Conservation (phyloP, 2,888 invertebrate species). For the Ophion ventricosus region DNA sequence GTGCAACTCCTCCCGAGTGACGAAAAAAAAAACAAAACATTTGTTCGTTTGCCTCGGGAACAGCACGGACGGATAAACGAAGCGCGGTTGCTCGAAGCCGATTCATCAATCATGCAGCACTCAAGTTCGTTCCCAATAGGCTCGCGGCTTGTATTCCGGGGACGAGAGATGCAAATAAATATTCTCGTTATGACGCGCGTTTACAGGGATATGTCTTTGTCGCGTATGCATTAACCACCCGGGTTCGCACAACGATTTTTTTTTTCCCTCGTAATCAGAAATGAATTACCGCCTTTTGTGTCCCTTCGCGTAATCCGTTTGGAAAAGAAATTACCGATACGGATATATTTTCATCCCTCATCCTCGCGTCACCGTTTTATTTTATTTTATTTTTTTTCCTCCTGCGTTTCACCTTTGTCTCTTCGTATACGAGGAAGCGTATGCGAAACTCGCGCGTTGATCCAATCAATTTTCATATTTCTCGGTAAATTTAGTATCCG, state of each 20-base stretch:
- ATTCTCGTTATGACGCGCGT: slow-evolving; percentile 25
- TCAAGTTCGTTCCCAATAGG: slow-evolving; percentile 10
- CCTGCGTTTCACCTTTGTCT: background rate
- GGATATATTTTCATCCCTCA: background rate
- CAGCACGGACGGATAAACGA: background rate
- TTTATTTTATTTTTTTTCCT: too few species aligned
- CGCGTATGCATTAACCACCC: background rate
- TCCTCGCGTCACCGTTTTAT: background rate
- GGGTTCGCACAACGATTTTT: background rate
- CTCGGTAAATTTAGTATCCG: background rate
- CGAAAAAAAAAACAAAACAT: background rate
- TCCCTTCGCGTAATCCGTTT: slow-evolving; percentile 33
- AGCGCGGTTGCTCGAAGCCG: slow-evolving; percentile 15
- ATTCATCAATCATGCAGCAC: slow-evolving; percentile 48
- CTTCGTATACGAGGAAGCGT: background rate
- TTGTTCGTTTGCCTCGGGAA: background rate
- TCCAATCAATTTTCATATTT: background rate
- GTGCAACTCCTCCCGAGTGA: background rate
- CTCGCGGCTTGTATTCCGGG: background rate
- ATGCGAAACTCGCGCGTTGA: background rate
- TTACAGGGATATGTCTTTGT: background rate
- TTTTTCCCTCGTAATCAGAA: slow-evolving; percentile 28
- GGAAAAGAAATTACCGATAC: slow-evolving; percentile 30
- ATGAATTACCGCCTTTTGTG: slow-evolving; percentile 49
- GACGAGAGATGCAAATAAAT: slow-evolving; percentile 47